Conservation (phyloP, 2,797 vertebrate genomes). For the Poecilia velifera region DNA sequence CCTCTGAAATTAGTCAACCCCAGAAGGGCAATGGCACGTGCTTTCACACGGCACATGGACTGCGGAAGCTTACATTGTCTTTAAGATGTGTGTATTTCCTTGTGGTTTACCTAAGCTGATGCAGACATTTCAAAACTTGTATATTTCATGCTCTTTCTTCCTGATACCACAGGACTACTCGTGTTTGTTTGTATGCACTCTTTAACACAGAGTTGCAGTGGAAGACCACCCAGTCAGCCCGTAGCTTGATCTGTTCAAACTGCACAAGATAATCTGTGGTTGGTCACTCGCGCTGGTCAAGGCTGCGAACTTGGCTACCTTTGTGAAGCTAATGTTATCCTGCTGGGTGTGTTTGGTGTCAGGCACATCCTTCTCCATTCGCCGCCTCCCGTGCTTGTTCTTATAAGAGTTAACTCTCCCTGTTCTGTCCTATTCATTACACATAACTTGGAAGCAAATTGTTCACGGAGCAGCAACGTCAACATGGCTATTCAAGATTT, state of each 20-base stretch:
- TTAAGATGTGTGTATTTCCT: conserved; percentile 10
- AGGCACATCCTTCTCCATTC: conserved; percentile 67
- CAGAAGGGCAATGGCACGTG: conserved; percentile 59
- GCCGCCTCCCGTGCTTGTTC: conserved; percentile 58
- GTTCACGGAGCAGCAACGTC: conserved; percentile 16
- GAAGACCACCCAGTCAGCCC: conserved; percentile 79
- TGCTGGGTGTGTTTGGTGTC: conserved; percentile 67
- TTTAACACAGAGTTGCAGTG: conserved; percentile 32
- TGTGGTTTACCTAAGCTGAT: neutral
- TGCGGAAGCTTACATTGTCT: conserved; percentile 31
- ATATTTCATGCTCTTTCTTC: neutral
- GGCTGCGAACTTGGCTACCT: conserved; percentile 67
- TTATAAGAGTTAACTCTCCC: conserved; percentile 51
- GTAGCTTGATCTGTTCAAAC: conserved; percentile 52
- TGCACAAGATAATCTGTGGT: conserved; percentile 53
- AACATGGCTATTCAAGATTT: neutral
- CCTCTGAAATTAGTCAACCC: conserved; percentile 72
- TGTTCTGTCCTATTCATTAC: conserved; percentile 35
- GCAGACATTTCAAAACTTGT: conserved; percentile 6
- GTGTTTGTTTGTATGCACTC: conserved; percentile 41
- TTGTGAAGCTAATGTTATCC: conserved; percentile 68
- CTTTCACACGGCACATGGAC: conserved; percentile 38
- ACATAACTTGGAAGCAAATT: conserved; percentile 26
- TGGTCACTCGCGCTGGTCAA: conserved; percentile 73
- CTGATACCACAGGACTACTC: conserved; percentile 16